These are phyloP conservation scores for Rhynchophorus ferrugineus DNA, from an alignment of 1,140 invertebrate species.

Conservation along the genomic window DNA sequence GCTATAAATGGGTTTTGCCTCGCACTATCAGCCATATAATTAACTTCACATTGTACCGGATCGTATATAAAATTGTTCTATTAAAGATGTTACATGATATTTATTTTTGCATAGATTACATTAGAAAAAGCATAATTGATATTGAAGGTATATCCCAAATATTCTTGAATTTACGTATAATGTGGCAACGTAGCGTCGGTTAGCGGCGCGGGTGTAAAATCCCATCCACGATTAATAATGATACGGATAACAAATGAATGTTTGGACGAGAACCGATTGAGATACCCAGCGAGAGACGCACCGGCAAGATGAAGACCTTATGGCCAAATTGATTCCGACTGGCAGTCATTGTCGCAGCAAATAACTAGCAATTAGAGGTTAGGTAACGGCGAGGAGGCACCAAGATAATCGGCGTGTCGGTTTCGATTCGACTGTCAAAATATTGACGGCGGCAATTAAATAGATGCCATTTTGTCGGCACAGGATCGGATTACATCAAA, in stretches of 20 bases:
- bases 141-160: too few relatives aligned
- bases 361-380: conserved; percentile 12
- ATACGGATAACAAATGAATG: conserved; percentile 23
- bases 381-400: background rate
- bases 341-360: conserved; percentile 20
- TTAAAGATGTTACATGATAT: too few relatives aligned
- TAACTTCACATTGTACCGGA: too few relatives aligned
- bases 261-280: conserved; percentile 21
- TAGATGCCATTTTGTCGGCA: background rate
- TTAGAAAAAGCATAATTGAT: too few relatives aligned
- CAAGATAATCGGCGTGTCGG: background rate
- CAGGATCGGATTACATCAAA: background rate
- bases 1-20: too few relatives aligned
- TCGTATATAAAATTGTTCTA: too few relatives aligned
- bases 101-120: too few relatives aligned
- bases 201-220: conserved; percentile 20
- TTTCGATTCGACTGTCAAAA: background rate
- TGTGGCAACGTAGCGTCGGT: conserved; percentile 8
- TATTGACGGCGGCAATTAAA: background rate
- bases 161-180: too few relatives aligned
- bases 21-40: too few relatives aligned
- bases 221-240: conserved; percentile 18
- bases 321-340: conserved; percentile 22
- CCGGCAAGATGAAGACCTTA: conserved; percentile 19
- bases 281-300: conserved; percentile 18